Base-by-base conservation (phyloP, 2,888 invertebrate genomes). In the Ceraclea dissimilis region DNA sequence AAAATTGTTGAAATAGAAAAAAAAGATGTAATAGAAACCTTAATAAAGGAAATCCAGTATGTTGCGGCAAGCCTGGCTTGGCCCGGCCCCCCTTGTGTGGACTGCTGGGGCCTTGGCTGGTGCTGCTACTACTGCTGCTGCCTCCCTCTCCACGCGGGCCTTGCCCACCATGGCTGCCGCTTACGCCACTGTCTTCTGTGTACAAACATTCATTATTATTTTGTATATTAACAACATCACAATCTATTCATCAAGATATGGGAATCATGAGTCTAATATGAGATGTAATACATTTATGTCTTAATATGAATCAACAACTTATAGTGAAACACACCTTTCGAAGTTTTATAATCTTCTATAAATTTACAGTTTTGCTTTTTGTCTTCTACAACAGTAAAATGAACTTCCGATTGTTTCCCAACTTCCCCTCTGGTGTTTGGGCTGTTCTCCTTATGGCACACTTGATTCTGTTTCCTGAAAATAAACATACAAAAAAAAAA, bases 181-280 rank as follows among this genome's bases (percentile, higher is more conserved):
- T 60, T 50, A 62, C 62, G 48, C 62, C 62, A 49, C 62, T 62
- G 55, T 62, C 62, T 46, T 51, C 62, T 61, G 52, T 2, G 39
- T 51, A 52, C 16, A 16, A 34, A n/a, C n/a, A n/a, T n/a, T n/a
- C n/a, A n/a, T n/a, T 16, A 44, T 44, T 16, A 16, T 8, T 44
- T 16, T 11, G 17, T 44, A 17, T 44, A 17, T 16, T 11, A 8
- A 8, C 6, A 44, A 44, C 17, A 16, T 44, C 10, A 2, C 17
- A 31, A 31, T 8, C 31, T 31, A 8, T 31, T 31, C 6, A 8
- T 8, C 31, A n/a, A n/a, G n/a, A n/a, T n/a, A n/a, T n/a, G n/a
- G n/a, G n/a, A n/a, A n/a, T n/a, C n/a, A n/a, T n/a, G n/a, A n/a
- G n/a, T n/a, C n/a, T n/a, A n/a, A n/a, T n/a, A n/a, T n/a, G n/a